These are phyloP conservation scores for Poeciliopsis prolifica DNA, from an alignment of 2,113 vertebrate species.

Conservation along the genomic window DNA sequence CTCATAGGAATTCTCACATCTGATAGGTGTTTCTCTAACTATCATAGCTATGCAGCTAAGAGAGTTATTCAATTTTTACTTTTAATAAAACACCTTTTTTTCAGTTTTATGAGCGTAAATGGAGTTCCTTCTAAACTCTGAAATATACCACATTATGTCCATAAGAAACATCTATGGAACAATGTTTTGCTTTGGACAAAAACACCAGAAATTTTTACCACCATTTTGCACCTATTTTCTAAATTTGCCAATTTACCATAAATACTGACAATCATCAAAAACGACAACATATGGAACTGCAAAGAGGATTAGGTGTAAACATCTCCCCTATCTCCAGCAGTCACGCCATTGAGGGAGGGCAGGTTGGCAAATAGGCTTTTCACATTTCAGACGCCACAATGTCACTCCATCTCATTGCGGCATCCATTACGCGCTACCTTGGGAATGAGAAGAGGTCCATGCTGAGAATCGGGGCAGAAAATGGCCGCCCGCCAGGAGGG, in stretches of 20 bases:
- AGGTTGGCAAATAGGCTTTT: constrained; percentile 76
- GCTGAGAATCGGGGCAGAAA: constrained; percentile 79
- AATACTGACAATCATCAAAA: constrained; percentile 74
- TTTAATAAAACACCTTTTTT: constrained; percentile 25
- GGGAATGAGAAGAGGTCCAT: constrained; percentile 77
- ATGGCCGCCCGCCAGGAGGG: constrained; percentile 73
- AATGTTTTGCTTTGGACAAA: constrained; percentile 55
- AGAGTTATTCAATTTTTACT: constrained; percentile 22
- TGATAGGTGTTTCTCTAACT: constrained; percentile 26
- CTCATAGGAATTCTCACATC: constrained; percentile 37
- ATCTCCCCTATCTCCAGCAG: constrained; percentile 60
- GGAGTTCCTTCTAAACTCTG: constrained; percentile 22
- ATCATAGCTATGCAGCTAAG: background rate
- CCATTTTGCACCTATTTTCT: constrained; percentile 62
- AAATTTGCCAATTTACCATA: constrained; percentile 73
- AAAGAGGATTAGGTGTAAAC: constrained; percentile 77
- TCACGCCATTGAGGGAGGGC: constrained; percentile 63
- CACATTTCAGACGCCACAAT: constrained; percentile 78
- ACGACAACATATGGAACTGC: constrained; percentile 75
- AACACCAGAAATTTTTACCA: constrained; percentile 32
- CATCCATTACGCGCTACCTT: constrained; percentile 80
- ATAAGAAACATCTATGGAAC: constrained; percentile 47
- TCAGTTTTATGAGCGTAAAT: constrained; percentile 10
- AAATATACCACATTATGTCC: constrained; percentile 28
- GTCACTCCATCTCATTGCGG: constrained; percentile 78